A percentile compares a stretch with the other conserved stretches of the same genome.
Conservation (phyloP, 2,113 vertebrate genomes). For the Phylloscopus whistleri region DNA sequence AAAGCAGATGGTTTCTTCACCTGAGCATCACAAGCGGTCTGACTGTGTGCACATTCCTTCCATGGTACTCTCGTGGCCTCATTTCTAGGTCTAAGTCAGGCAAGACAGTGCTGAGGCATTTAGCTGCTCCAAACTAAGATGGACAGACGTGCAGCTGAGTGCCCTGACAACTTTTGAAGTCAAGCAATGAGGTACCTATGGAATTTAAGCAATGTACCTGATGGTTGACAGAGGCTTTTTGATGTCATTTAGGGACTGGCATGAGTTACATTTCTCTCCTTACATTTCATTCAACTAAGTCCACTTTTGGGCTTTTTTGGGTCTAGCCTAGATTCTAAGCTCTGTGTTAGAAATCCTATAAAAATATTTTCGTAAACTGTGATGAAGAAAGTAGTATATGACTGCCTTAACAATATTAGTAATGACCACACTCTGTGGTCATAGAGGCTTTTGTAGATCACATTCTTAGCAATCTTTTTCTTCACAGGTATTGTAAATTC, state of each 20-base stretch:
- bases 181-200: not conserved
- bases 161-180: not conserved
- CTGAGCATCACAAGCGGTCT: not conserved
- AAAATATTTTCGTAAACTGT: not conserved
- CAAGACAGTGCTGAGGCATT: not conserved
- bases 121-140: not conserved
- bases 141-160: not conserved
- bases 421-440: not conserved
- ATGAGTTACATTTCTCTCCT: not conserved
- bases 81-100: not conserved
- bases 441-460: not conserved
- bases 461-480: not conserved
- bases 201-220: not conserved
- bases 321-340: not conserved
- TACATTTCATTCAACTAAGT: not conserved
- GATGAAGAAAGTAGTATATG: not conserved
- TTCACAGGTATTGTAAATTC: not conserved
- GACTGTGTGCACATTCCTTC: not conserved
- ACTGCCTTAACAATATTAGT: not conserved
- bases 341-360: not conserved
- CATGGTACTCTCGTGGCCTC: accelerated
- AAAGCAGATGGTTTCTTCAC: not conserved
- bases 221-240: not conserved
- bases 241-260: not conserved
- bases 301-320: not conserved